Evolutionary conservation across 1,140 invertebrate species (phyloP), one percentile per base, ranked within the genome.

Genomic region (Akabosia matsudoensis): DNA sequence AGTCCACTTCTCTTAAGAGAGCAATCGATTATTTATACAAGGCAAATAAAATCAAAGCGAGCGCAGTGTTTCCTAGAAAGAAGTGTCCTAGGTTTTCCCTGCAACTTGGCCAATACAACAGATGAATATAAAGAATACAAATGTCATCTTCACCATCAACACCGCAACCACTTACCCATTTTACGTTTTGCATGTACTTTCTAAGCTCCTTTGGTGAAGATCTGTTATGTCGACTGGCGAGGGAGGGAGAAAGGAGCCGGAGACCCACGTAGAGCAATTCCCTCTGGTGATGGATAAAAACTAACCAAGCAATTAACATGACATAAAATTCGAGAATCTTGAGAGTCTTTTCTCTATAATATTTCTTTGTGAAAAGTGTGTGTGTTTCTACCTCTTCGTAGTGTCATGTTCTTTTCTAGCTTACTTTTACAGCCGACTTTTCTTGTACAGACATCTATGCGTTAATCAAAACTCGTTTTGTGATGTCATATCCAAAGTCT

Each of bases 271-370:
- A 45, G 18, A 45, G 37, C 7, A 14, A 61, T 67, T 67, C 61
- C 61, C 61, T 67, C 54, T 61, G 54, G 54, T n/a, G 14, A 67
- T 56, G 54, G 54, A 67, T 67, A 67, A 67, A 67, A 67, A 67
- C 61, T 67, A 67, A 67, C 61, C 61, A 67, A 67, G 24, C 61
- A 67, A 67, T 67, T 67, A 67, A 67, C 61, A 67, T 67, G 61
- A 67, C 61, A 67, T 31, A 67, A 67, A 67, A 67, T 67, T 67
- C 30, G 7, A 30, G 31, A 67, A 67, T n/a, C n/a, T n/a, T n/a
- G 61, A 67, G 22, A 67, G 3, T 61, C n/a, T n/a, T n/a, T n/a
- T n/a, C n/a, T n/a, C n/a, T n/a, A n/a, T n/a, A n/a, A n/a, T n/a
- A n/a, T n/a, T n/a, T n/a, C n/a, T n/a, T n/a, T n/a, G n/a, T n/a